Evolutionary conservation across 2,113 vertebrate species (phyloP).

Genomic region (Osmerus mordax): DNA sequence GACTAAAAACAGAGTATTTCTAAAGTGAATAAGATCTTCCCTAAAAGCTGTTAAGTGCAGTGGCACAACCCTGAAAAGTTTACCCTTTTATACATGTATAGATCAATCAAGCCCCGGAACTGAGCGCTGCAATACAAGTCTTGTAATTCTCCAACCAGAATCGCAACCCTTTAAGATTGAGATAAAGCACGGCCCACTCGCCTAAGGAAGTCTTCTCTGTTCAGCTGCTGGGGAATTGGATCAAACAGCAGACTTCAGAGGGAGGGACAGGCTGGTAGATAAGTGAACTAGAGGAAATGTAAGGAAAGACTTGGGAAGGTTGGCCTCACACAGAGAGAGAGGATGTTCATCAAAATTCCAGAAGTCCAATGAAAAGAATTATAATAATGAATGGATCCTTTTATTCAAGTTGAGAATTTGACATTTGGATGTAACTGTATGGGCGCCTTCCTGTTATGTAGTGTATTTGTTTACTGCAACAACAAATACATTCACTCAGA

Average conservation of each 20-base stretch:
- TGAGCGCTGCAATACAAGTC: too few species aligned
- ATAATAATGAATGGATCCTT: not conserved
- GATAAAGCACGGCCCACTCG: too few species aligned
- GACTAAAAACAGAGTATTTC: too few species aligned
- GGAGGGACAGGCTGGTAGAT: not conserved
- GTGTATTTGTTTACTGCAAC: not conserved
- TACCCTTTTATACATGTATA: too few species aligned
- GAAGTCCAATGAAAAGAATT: not conserved
- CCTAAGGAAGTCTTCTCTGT: not conserved
- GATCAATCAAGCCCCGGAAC: too few species aligned
- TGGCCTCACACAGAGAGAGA: not conserved
- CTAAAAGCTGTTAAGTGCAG: too few species aligned
- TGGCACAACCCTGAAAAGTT: too few species aligned
- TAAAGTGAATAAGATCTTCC: too few species aligned
- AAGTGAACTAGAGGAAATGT: conserved; percentile 1
- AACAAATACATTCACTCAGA: not conserved
- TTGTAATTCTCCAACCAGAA: too few species aligned
- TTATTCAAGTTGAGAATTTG: not conserved
- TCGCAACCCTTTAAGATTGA: too few species aligned
- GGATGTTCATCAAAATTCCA: conserved; percentile 2
- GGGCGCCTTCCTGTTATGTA: not conserved
- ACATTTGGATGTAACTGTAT: not conserved
- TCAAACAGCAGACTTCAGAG: not conserved
- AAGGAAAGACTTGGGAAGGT: not conserved
- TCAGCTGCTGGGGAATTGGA: not conserved